These are phyloP conservation scores for Epirrhoe alternata DNA, from an alignment of 2,888 invertebrate species.

Conservation along the genomic window DNA sequence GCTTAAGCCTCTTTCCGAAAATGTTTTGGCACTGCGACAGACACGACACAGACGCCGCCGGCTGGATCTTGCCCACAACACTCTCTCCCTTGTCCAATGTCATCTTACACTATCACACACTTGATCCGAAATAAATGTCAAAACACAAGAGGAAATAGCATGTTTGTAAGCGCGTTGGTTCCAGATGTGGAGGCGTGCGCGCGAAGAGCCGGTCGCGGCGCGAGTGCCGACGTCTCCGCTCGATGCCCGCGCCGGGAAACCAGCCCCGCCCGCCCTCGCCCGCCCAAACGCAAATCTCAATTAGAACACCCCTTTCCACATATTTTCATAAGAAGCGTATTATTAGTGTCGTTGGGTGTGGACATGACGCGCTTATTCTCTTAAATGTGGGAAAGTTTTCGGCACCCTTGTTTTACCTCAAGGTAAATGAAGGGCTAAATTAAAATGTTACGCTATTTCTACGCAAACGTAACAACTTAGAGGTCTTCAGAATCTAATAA, in stretches of 20 bases:
- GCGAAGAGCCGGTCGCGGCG: conserved; percentile 60
- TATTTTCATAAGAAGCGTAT: conserved; percentile 61
- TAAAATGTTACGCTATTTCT: conserved; percentile 14
- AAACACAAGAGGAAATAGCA: conserved; percentile 27
- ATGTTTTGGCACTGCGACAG: conserved; percentile 86
- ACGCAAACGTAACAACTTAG: conserved; percentile 4
- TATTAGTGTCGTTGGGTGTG: conserved; percentile 54
- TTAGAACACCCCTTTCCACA: conserved; percentile 57
- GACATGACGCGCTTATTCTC: conserved; percentile 44
- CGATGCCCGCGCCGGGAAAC: conserved; percentile 64
- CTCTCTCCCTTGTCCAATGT: conserved; percentile 80
- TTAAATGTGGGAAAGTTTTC: conserved; percentile 22
- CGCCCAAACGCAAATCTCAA: conserved; percentile 64
- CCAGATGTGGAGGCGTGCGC: conserved; percentile 57
- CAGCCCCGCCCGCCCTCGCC: conserved; percentile 64
- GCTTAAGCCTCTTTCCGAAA: conserved; percentile 87
- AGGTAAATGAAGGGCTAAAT: conserved; percentile 28
- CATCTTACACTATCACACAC: conserved; percentile 67
- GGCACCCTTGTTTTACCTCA: conserved; percentile 27
- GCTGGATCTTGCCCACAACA: conserved; percentile 79
- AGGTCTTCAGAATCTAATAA: conserved; percentile 32
- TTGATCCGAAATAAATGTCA: conserved; percentile 19
- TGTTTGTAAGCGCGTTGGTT: conserved; percentile 36
- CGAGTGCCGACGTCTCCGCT: conserved; percentile 62
- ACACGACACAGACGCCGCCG: conserved; percentile 81